Evolutionary conservation across 2,888 invertebrate genomes (phyloP), one percentile per base, ranked within the genome.

Genomic region (Miltochrista miniata): DNA sequence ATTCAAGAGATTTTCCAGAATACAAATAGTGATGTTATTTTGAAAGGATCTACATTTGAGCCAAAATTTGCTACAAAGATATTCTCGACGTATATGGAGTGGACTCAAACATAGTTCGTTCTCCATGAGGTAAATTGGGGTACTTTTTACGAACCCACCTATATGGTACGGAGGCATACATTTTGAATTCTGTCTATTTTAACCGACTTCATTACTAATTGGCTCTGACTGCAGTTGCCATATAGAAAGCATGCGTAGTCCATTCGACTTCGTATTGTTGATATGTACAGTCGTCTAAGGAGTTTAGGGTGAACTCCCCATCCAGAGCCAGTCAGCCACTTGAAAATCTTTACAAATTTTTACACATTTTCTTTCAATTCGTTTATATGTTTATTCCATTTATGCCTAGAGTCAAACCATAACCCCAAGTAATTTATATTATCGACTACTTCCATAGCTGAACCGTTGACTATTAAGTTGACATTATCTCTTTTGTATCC

Each of bases 311-410:
- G 18, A 4, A 24, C 18, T 24, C 18, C 18, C 18, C 18, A 24
- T 24, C 5, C 18, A 5, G 18, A 24, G 5, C 18, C 5, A 24
- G 18, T 24, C 5, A 24, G 18, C 18, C 18, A 24, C 5, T 24
- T 24, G 5, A 24, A 24, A 24, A 52, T 24, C 45, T 59, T 54
- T 8, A 57, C 0, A 46, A 44, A 51, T 37, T 48, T 58, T 10
- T 7, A 10, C 2, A 12, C 8, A 31, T 54, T 61, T 33, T 54
- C 15, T 7, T 2, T 14, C 11, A 14, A 37, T 24, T 59, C 58
- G 29, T 56, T 56, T 11, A 57, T 46, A n/a, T 60, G 56, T 45
- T 51, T 60, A 0, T 39, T 44, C 56, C 59, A 59, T 34, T 45
- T 45, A 0, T 56, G 41, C n/a, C 36, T 31, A 12, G 47, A 33